Evolutionary conservation across 2,113 vertebrate species (phyloP), one percentile per base, ranked within the genome.

Genomic region (Hippopotamus amphibius): DNA sequence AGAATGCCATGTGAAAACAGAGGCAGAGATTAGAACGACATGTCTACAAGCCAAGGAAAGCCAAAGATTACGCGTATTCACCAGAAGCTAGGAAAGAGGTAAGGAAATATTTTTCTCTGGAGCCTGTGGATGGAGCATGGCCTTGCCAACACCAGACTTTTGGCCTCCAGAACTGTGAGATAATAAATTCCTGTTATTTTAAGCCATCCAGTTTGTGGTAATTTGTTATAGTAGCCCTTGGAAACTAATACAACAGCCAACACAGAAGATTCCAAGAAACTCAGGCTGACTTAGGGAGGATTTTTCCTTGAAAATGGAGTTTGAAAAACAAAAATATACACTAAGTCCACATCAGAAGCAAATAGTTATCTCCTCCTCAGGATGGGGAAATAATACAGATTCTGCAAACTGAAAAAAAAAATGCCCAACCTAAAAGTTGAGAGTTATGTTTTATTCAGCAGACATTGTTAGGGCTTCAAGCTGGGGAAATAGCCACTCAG

Each of bases 291-390:
- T 22, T 37, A 0, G 28, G n/a, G 48, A 85, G 30, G 14, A 9
- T 22, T 71, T n/a, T 68, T 87, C 22, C 69, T 76, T 71, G 61
- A 92, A 59, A 82, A 77, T 30, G 28, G 24, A 88, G 15, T 43
- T 76, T 83, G 43, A 77, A 90, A 91, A 80, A 65, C 30, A 92
- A 93, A 96, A 82, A 46, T 19, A 81, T 11, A 71, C 26, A 30
- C 30, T 74, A 89, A 41, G 1, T 14, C 11, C 55, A 33, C 48
- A 81, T n/a, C 48, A 79, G 72, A 57, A 24, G 28, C 22, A 57
- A 92, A 90, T 7, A 43, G 12, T 1, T 15, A 19, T 48, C 66
- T 66, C 71, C 13, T 82, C 15, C 79, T 50, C 66, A 24, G 17
- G 33, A 53, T 48, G 16, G 46, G 30, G 86, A 80, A 80, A 86